Evolutionary conservation across 2,888 invertebrate genomes (phyloP).

Genomic region (Pseudococcus jackbeardsleyi): DNA sequence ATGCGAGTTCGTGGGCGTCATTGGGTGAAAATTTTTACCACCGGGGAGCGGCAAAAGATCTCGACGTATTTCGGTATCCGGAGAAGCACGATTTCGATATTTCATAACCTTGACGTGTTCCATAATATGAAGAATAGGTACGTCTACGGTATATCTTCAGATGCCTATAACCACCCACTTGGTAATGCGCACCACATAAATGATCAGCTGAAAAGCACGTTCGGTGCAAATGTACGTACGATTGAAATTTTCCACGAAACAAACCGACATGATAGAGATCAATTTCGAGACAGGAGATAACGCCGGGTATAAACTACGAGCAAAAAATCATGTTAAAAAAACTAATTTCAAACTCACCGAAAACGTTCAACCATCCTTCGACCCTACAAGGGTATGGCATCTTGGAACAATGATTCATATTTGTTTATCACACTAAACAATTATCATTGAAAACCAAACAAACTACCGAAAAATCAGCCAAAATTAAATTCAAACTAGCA

Average conservation of each 20-base stretch:
- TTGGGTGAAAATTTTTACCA: background rate
- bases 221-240: background rate
- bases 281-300: background rate
- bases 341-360: slow-evolving; percentile 71
- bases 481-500: background rate
- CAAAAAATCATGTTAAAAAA: background rate
- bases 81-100: slow-evolving; percentile 9
- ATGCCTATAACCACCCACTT: slow-evolving; percentile 29
- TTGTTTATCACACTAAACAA: slow-evolving; percentile 33
- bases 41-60: background rate
- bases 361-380: slow-evolving; percentile 75
- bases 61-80: background rate
- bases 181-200: background rate
- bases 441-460: background rate
- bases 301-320: background rate
- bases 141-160: background rate
- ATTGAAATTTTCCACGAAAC: background rate
- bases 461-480: background rate
- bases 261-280: background rate
- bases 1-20: background rate
- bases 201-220: slow-evolving; percentile 25
- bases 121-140: background rate
- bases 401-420: slow-evolving; percentile 66
- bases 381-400: slow-evolving; percentile 74
- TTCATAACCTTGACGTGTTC: slow-evolving; percentile 29